phyloP scores from a whole-genome alignment of 2,113 vertebrate species.

The Amblyopsis rosae region DNA sequence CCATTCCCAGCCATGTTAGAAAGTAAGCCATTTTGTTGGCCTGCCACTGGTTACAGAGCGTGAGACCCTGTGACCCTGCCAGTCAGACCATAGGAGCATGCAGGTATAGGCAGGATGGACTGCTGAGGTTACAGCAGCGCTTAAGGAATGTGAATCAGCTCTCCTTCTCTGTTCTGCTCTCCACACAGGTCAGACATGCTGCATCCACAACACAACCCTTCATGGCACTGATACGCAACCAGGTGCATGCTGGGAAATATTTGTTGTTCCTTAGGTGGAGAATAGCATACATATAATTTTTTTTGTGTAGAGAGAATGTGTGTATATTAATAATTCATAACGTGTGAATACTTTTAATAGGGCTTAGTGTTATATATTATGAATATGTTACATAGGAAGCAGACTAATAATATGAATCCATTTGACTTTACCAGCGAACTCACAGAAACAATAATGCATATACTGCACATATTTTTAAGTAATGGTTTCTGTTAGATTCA shows the following conservation, averaged over 20 bases:
- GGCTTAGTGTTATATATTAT: too few relatives aligned
- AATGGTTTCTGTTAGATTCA: too few relatives aligned
- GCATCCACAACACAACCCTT: not conserved
- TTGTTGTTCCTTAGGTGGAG: not conserved
- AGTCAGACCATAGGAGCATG: not conserved
- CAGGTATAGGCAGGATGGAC: not conserved
- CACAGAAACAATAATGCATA: too few relatives aligned
- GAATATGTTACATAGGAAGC: too few relatives aligned
- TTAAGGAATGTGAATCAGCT: constrained; percentile 2
- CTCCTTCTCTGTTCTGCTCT: not conserved
- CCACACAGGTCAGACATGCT: not conserved
- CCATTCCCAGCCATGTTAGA: too few relatives aligned
- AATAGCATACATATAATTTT: too few relatives aligned
- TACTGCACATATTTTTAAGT: too few relatives aligned
- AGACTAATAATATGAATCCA: too few relatives aligned
- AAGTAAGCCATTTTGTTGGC: not conserved
- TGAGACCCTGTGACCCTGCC: not conserved
- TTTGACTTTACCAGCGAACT: too few relatives aligned
- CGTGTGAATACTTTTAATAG: too few relatives aligned
- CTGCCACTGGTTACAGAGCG: constrained; percentile 2
- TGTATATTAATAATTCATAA: too few relatives aligned
- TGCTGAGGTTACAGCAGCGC: not conserved
- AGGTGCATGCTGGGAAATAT: not conserved
- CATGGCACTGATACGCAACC: not conserved
- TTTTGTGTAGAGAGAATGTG: too few relatives aligned